Base-by-base conservation (phyloP, 1,140 invertebrate species). In the Ceratosolen fusciceps region DNA sequence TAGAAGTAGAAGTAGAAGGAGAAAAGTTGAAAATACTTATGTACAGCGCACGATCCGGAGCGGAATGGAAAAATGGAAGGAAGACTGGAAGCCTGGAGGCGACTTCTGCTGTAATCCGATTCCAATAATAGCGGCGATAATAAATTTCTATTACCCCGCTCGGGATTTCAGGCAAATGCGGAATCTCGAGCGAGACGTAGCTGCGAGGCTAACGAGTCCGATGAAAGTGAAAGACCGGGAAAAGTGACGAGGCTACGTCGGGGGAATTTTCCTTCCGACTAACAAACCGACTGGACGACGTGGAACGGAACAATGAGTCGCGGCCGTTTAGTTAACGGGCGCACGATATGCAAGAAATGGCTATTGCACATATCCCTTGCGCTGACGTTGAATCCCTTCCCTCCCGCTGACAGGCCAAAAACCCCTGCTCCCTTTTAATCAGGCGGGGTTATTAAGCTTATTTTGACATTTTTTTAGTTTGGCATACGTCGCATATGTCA, bases 141-240 rank as follows among this genome's bases (percentile, higher is more conserved):
- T 78, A 78, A 78, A 78, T 78, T 70, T 78, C 74, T 56, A 70
- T 70, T 54, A 31, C 47, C 29, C 14, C 3, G 37, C 0, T 5
- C 5, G 43, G 21, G 31, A 39, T 54, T 68, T 24, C 62, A 56
- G 52, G 21, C n/a, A 70, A 70, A 77, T 21, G 47, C 74, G 47
- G 74, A 68, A 60, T 67, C 43, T 67, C 43, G 9, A 2, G 2
- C 24, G 56, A 19, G 47, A n/a, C 24, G 2, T 39, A 31, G 19
- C n/a, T 29, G 62, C 65, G 49, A n/a, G 43, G 71, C 37, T 79
- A 79, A 79, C 77, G 77, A 79, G 68, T n/a, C 39, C 24, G 58
- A 65, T 10, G 76, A 74, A 65, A 79, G 72, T 75, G 80, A 71
- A 67, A 79, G 76, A 75, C 71, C 31, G 52, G 37, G 31, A 68